These are phyloP conservation scores for Apis laboriosa DNA, from an alignment of 1,140 invertebrate species.

Conservation along the genomic window DNA sequence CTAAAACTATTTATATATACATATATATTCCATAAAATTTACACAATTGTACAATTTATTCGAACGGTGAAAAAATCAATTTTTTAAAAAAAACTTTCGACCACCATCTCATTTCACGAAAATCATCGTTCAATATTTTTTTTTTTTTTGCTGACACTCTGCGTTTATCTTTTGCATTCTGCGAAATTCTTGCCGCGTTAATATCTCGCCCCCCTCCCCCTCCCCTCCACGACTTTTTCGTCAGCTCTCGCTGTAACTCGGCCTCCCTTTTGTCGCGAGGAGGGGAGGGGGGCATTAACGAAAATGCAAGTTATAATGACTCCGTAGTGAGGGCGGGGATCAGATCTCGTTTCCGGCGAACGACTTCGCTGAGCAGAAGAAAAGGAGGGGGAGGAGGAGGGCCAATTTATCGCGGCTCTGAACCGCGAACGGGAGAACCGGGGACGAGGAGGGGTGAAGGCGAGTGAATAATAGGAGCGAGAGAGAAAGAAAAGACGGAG, in stretches of 20 bases:
- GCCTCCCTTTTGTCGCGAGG: slow-evolving; percentile 25
- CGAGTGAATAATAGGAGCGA: slow-evolving; percentile 5
- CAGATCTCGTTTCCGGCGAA: slow-evolving; percentile 41
- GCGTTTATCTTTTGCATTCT: slow-evolving; percentile 11
- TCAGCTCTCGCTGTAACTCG: slow-evolving; percentile 7
- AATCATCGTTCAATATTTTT: too few species aligned
- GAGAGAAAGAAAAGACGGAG: neutral
- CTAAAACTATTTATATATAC: too few species aligned
- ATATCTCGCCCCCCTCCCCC: slow-evolving; percentile 3
- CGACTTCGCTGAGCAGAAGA: slow-evolving; percentile 28
- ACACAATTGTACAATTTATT: too few species aligned
- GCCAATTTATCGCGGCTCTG: slow-evolving; percentile 55
- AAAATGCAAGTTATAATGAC: slow-evolving; percentile 59
- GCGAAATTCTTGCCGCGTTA: slow-evolving; percentile 53
- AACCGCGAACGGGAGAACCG: slow-evolving; percentile 10
- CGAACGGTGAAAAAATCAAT: too few species aligned
- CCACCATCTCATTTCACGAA: too few species aligned
- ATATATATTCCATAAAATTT: too few species aligned
- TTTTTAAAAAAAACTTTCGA: too few species aligned
- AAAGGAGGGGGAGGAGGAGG: neutral
- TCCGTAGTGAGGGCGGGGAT: slow-evolving; percentile 48
- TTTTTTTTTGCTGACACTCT: neutral
- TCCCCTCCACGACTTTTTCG: slow-evolving; percentile 6
- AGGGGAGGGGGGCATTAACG: slow-evolving; percentile 38
- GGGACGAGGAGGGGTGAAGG: neutral